These are phyloP conservation scores for Nyctalus aviator DNA, from an alignment of 2,797 vertebrate species.

Conservation along the genomic window DNA sequence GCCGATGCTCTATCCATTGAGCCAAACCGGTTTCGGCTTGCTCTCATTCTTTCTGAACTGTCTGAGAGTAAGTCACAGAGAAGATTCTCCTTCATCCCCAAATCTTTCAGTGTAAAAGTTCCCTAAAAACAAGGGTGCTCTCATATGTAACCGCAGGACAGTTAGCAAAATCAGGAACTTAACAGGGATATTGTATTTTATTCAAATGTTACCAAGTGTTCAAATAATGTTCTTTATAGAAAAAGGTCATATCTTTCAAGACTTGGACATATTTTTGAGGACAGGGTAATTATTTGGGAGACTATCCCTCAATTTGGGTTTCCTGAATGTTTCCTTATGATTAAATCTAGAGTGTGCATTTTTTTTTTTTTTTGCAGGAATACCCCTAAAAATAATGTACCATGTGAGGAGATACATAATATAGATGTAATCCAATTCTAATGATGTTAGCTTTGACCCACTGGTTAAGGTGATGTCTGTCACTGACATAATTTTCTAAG, in stretches of 20 bases:
- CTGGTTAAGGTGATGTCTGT: not conserved
- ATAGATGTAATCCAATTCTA: not conserved
- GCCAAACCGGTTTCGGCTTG: no score
- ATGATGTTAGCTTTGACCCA: not conserved
- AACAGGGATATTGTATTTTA: not conserved
- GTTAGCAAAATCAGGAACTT: conserved; percentile 23
- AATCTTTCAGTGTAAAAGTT: not conserved
- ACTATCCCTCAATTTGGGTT: not conserved
- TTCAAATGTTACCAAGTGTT: conserved; percentile 18
- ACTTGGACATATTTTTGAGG: not conserved
- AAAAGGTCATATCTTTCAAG: not conserved
- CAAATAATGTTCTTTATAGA: not conserved
- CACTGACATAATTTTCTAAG: not conserved
- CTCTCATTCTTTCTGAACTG: not conserved
- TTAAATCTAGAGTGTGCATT: not conserved
- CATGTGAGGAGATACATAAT: not conserved
- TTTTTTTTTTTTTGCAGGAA: not conserved
- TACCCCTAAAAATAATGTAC: not conserved
- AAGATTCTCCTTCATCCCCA: not conserved
- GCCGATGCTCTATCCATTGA: no score
- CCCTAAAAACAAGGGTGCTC: not conserved
- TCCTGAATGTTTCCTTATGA: not conserved
- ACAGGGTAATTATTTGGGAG: not conserved
- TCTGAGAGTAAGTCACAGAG: not conserved
- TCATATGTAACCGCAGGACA: not conserved